Evolutionary conservation across 2,888 invertebrate genomes (phyloP).

Genomic region (Melanchra persicariae): DNA sequence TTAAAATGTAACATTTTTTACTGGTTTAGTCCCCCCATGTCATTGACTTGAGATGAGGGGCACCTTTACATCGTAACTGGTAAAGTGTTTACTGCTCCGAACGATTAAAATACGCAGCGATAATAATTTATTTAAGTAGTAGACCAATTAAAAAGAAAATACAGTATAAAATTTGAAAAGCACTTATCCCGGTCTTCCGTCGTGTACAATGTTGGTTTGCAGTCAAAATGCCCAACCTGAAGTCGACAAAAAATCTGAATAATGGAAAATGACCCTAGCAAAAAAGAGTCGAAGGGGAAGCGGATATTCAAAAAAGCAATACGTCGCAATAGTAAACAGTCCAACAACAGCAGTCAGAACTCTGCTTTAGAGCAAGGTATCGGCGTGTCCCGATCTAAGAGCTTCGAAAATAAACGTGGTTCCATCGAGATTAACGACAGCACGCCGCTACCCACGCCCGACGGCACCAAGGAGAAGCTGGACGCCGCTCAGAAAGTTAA

Average conservation of each 20-base stretch:
- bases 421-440: conserved; percentile 78
- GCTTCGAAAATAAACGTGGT: conserved; percentile 79
- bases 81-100: conserved; percentile 69
- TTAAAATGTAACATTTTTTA: conserved; percentile 77
- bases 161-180: conserved; percentile 21
- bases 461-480: conserved; percentile 74
- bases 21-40: conserved; percentile 73
- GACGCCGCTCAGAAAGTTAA: conserved; percentile 69
- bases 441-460: conserved; percentile 79
- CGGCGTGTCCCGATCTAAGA: conserved; percentile 80
- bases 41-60: conserved; percentile 79
- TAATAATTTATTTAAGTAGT: conserved; percentile 25
- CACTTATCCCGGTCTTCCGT: conserved; percentile 31
- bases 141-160: conserved; percentile 26
- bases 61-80: conserved; percentile 76
- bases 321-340: conserved; percentile 82
- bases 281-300: conserved; percentile 88
- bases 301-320: conserved; percentile 86
- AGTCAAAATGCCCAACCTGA: conserved; percentile 83
- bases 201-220: conserved; percentile 68
- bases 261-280: conserved; percentile 89
- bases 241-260: conserved; percentile 77
- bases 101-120: conserved; percentile 49
- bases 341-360: conserved; percentile 79
- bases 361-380: conserved; percentile 74